A percentile compares a stretch with the other conserved stretches of the same genome.
Evolutionary conservation across 2,113 vertebrate species (phyloP).

Genomic region (Cyanoliseus patagonus): DNA sequence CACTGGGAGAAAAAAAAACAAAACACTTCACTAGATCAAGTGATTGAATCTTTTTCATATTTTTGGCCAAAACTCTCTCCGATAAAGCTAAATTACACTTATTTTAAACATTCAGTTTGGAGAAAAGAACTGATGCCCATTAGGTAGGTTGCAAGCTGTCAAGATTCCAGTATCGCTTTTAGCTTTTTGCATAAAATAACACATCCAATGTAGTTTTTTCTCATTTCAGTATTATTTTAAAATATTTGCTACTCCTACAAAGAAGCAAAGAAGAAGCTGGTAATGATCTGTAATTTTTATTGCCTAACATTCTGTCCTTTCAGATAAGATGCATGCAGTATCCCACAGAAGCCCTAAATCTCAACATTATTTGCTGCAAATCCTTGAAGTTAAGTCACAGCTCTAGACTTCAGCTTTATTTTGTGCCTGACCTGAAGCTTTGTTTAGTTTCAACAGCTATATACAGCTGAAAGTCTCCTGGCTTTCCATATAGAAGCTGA

Average conservation of each 20-base stretch:
- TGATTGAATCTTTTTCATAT: neutral
- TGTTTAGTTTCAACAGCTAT: neutral
- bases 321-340: neutral
- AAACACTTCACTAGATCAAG: neutral
- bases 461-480: neutral
- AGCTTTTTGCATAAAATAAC: neutral
- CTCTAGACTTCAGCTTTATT: neutral
- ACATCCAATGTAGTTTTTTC: neutral
- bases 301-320: neutral
- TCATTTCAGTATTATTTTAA: neutral
- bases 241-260: neutral
- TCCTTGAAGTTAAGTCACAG: neutral
- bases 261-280: neutral
- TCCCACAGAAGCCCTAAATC: neutral
- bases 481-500: neutral
- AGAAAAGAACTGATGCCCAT: neutral
- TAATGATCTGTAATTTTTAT: neutral
- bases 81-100: neutral
- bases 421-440: neutral
- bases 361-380: neutral
- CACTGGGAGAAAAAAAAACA: neutral
- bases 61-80: neutral
- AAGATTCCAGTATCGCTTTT: neutral
- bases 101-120: neutral
- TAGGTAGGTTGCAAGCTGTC: neutral